Percentiles rank a stretch among this genome's conserved stretches.
Conservation (phyloP, 1,140 invertebrate genomes). For the Nylanderia fulva region DNA sequence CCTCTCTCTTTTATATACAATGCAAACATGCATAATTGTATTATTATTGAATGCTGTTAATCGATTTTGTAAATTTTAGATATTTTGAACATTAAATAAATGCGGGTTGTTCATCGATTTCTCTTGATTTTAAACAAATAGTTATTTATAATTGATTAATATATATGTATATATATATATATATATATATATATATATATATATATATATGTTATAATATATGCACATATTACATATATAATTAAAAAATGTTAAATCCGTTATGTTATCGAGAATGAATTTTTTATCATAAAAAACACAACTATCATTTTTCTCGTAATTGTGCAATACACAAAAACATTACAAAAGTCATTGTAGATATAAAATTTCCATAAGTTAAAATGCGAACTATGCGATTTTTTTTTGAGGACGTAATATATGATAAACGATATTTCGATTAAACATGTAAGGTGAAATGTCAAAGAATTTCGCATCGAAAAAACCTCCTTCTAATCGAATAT, state of each 20-base stretch:
- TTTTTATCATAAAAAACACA: conserved; percentile 43
- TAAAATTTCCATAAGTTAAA: conserved; percentile 40
- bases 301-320: conserved; percentile 27
- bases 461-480: not conserved
- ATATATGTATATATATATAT: conserved; percentile 11
- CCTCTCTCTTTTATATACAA: conserved; percentile 9
- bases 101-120: conserved; percentile 38
- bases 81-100: conserved; percentile 2
- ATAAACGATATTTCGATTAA: conserved; percentile 11
- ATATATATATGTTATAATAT: too few relatives aligned
- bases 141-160: conserved; percentile 50
- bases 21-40: not conserved
- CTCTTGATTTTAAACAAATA: conserved; percentile 12
- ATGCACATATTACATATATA: too few relatives aligned
- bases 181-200: too few relatives aligned
- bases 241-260: conserved; percentile 32
- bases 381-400: not conserved
- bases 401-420: conserved; percentile 2
- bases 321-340: conserved; percentile 26
- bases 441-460: not conserved
- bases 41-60: conserved; percentile 3
- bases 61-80: not conserved
- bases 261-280: conserved; percentile 35
- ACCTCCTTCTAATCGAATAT: conserved; percentile 9
- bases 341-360: conserved; percentile 25